Evolutionary conservation across 2,113 vertebrate species (phyloP).

Genomic region (Calypte anna): DNA sequence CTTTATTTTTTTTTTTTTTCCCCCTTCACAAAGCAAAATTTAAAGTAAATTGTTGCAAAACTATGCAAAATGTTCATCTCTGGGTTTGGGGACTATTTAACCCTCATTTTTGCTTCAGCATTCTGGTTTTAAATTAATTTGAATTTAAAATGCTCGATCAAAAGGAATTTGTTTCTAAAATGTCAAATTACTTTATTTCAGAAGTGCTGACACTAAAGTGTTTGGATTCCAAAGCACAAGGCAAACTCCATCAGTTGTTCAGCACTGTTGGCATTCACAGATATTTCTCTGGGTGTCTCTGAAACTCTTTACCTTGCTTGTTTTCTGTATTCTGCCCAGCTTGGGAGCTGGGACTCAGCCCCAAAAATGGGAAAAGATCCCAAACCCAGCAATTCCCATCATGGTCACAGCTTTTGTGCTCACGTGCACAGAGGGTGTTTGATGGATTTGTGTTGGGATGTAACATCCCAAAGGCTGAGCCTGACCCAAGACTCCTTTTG

Average conservation of each 20-base stretch:
- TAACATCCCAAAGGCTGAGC: background rate
- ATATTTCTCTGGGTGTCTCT: background rate
- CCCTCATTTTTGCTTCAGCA: conserved; percentile 35
- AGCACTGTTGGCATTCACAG: background rate
- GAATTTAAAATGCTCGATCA: conserved; percentile 63
- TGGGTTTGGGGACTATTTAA: conserved; percentile 46
- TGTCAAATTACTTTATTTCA: conserved; percentile 42
- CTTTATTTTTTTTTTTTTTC: background rate
- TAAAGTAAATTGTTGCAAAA: conserved; percentile 40
- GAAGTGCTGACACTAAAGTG: conserved; percentile 26
- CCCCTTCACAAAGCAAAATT: background rate
- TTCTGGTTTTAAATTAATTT: conserved; percentile 51
- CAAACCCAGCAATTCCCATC: background rate
- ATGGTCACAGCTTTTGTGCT: fast-evolving
- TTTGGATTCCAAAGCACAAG: conserved; percentile 31
- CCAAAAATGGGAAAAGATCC: background rate
- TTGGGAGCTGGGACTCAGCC: background rate
- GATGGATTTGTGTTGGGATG: background rate
- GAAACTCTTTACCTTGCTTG: fast-evolving
- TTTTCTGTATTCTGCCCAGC: fast-evolving
- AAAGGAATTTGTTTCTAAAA: conserved; percentile 54
- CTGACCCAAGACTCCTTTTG: background rate
- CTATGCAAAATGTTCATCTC: conserved; percentile 13
- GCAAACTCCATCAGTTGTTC: background rate
- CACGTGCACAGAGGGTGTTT: background rate